Base-by-base conservation (phyloP, 2,113 vertebrate species). In the Rhabdomys dilectus region DNA sequence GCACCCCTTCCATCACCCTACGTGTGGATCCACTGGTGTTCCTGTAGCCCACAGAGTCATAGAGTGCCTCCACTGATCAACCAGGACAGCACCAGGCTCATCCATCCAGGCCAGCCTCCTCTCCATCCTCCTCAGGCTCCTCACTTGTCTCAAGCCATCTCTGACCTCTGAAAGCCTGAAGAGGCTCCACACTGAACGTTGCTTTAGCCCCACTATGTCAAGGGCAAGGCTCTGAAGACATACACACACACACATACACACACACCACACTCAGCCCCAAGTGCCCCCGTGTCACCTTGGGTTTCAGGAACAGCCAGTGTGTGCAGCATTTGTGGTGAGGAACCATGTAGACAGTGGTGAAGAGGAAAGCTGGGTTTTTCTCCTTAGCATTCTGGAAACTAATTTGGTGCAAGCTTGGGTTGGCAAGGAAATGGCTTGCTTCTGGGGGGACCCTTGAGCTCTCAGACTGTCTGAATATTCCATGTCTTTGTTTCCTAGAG, bases 401-500 rank as follows among this genome's bases (percentile, higher is more conserved):
- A 96, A 97, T 97, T 96, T 97, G 97, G 98, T 95, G 90, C 97
- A 97, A 97, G 92, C 97, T 98, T 98, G 98, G 98, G 98, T 97
- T 98, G 96, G 93, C 9, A 95, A 98, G 98, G 96, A 98, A 98
- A 98, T 95, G 98, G 98, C 98, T 98, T 98, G 98, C 98, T 98
- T 98, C 97, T 77, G 29, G 76, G 98, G 98, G 96, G 98, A 98
- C 97, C 98, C 98, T 97, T 98, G 98, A 98, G 97, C 98, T 98
- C 98, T 98, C 98, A 98, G 72, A 58, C 98, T 99, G 98, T 99
- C 99, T 99, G 99, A 99, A 99, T 99, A 99, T 99, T 99, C 98
- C 98, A 99, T 99, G 99, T 99, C 99, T 99, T 99, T 99, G 99
- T 99, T 99, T 99, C 99, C 98, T 99, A 99, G 99, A 99, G 99